Base-by-base conservation (phyloP, 2,113 vertebrate species). In the Forbesichthys agassizii region DNA sequence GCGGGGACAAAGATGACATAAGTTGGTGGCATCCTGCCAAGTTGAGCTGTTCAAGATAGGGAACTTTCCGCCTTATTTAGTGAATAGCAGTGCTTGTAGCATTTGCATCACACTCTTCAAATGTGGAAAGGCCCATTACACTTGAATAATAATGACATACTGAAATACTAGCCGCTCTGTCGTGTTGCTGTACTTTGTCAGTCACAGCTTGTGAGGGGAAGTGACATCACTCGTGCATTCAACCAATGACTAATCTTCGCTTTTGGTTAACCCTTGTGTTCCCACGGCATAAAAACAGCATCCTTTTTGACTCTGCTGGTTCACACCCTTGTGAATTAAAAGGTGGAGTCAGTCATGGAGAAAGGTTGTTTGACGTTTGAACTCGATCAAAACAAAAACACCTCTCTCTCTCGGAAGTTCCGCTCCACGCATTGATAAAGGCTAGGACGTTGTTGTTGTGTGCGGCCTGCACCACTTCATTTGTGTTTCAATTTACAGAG, bases 1-100 rank as follows among this genome's bases (percentile, higher is more conserved):
- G 81, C 74, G 61, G 74, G 77, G 83, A 78, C 76, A 77, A 68
- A 68, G 66, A 88, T 91, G 89, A 92, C 83, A 79, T 81, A 84
- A 63, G 64, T 78, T 70, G 85, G 80, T 91, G 89, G 89, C 82
- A 86, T 92, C 90, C 89, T 88, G 88, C 89, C 73, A 80, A 76
- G 82, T 88, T 81, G 33, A 74, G 51, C 65, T 78, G 82, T 80
- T 71, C 64, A 61, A 81, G 81, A 89, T 90, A 89, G 80, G 16
- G 27, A 68, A 84, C 74, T 75, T 27, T 66, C 82, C 64, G 68
- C 61, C 70, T 66, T 36, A 66, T 67, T 48, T 9, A 77, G 75
- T 68, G 77, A 76, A 54, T 36, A 61, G 60, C 69, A 42, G 54
- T 6, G 53, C 71, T 67, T 75, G 53, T 66, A 36, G 58, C 76